Evolutionary conservation across 2,113 vertebrate genomes (phyloP).

Genomic region (Pedionomus torquatus): DNA sequence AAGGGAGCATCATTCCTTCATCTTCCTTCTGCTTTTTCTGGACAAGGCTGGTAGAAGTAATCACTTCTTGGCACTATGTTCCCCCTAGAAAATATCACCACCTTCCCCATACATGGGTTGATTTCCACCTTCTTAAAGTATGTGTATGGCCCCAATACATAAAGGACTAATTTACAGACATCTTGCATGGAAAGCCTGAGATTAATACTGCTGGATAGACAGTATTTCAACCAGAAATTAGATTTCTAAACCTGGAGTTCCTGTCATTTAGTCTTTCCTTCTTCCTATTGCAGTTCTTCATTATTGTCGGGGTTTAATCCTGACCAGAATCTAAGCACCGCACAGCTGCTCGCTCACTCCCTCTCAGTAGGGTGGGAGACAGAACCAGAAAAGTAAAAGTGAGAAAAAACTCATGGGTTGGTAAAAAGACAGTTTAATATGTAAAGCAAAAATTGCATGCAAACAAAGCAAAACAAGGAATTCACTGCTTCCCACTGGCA

Average conservation of each 20-base stretch:
- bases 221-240: background rate
- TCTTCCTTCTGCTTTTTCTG: background rate
- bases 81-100: background rate
- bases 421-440: background rate
- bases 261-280: background rate
- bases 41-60: background rate
- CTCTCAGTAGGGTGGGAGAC: accelerated
- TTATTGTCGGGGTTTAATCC: background rate
- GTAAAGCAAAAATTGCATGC: accelerated
- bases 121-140: background rate
- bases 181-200: background rate
- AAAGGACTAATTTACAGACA: background rate
- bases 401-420: background rate
- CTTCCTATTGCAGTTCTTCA: background rate
- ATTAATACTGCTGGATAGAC: background rate
- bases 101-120: background rate
- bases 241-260: background rate
- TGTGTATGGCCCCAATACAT: background rate
- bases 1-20: background rate
- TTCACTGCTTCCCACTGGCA: accelerated
- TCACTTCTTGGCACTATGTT: background rate
- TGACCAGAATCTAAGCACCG: accelerated
- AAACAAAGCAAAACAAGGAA: background rate
- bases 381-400: background rate
- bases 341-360: accelerated